Evolutionary conservation across 2,797 vertebrate genomes (phyloP), one percentile per base, ranked within the genome.

Genomic region (Mionectes olivaceus): DNA sequence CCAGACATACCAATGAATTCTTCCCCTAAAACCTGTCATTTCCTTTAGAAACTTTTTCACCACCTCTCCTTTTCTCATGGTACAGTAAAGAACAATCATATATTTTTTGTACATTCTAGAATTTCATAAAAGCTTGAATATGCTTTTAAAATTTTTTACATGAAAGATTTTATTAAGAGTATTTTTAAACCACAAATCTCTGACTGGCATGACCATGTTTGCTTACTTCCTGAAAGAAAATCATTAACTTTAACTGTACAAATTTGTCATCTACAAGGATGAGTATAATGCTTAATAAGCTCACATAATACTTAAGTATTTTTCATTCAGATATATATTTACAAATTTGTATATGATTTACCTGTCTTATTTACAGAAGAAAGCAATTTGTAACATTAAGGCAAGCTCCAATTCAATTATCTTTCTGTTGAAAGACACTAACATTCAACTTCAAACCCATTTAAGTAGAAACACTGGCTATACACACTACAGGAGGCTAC

Each of bases 41-140:
- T 85, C 46, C 47, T 76, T 76, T 10, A 46, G 33, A 52, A 75
- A 47, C 15, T 6, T 89, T 57, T 52, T 60, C 43, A 71, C 23
- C 37, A 35, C 25, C 0, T 0, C 41, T 83, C 17, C 32, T 84
- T 79, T 71, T 52, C 24, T 83, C 14, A 23, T 0, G 0, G 32
- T n/a, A 39, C 9, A 28, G 23, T 43, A 41, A 41, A 39, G 17
- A 68, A 84, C 32, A 33, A 50, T 5, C 2, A 8, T 1, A 0
- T 32, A 19, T 13, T 39, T 35, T 60, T 49, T 46, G 16, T 22
- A 46, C 13, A 7, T 69, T 87, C 52, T 2, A 74, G 12, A 93
- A 64, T 10, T 30, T 57, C 71, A 88, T 10, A 61, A 64, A 55
- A 60, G 32, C 13, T 49, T 69, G 25, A 9, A 43, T 32, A 30